Evolutionary conservation across 2,888 invertebrate species (phyloP).

Genomic region (Ectropis crepuscularia): DNA sequence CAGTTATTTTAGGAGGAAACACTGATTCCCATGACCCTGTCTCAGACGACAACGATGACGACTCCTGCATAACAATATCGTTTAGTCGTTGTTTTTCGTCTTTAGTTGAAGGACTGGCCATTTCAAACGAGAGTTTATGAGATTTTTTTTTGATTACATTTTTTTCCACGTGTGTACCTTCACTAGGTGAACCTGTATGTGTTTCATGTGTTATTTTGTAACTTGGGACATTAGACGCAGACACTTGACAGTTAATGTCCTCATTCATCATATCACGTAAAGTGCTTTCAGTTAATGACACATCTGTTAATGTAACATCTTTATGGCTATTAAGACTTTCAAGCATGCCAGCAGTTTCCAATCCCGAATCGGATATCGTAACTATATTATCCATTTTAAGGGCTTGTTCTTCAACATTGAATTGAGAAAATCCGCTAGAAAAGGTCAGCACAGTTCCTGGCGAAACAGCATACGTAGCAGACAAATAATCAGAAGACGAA

Average conservation of each 20-base stretch:
- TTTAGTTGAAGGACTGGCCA: constrained; percentile 67
- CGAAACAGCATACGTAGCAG: constrained; percentile 69
- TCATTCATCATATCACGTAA: constrained; percentile 70
- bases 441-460: constrained; percentile 53
- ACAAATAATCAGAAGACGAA: constrained; percentile 76
- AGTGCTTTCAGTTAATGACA: constrained; percentile 74
- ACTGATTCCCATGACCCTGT: constrained; percentile 88
- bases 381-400: constrained; percentile 73
- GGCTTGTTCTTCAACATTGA: constrained; percentile 61
- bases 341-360: constrained; percentile 73
- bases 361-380: constrained; percentile 76
- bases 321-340: constrained; percentile 70
- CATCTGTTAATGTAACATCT: constrained; percentile 69
- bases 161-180: constrained; percentile 47
- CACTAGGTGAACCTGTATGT: constrained; percentile 42
- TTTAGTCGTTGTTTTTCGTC: constrained; percentile 86
- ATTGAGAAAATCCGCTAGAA: constrained; percentile 54
- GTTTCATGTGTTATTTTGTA: constrained; percentile 43
- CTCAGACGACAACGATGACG: constrained; percentile 87
- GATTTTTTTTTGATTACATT: constrained; percentile 48
- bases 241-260: constrained; percentile 56
- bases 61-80: constrained; percentile 86
- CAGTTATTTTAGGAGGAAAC: constrained; percentile 75
- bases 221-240: constrained; percentile 48
- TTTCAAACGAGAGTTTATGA: constrained; percentile 44